These are phyloP conservation scores for Schizopygopsis pylzovi DNA, from an alignment of 2,797 vertebrate species.

Conservation along the genomic window DNA sequence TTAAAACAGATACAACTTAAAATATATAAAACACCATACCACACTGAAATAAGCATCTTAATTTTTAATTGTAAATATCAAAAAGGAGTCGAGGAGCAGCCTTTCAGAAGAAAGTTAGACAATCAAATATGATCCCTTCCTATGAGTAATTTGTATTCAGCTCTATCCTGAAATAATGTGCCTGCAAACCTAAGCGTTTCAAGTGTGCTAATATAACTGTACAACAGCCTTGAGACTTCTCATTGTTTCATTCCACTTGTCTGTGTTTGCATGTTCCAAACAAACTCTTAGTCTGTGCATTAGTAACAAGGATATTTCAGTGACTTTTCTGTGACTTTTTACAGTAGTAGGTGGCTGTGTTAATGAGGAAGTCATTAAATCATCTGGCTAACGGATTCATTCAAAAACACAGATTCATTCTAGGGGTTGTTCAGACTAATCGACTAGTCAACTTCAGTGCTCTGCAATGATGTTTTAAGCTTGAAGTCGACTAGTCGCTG, in stretches of 20 bases:
- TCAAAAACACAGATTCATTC: too few relatives aligned
- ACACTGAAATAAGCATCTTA: background rate
- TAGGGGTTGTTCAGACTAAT: too few relatives aligned
- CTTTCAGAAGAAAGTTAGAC: background rate
- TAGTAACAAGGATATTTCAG: too few relatives aligned
- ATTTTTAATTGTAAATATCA: background rate
- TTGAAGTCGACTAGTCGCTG: too few relatives aligned
- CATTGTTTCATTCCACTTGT: background rate
- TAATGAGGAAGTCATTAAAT: background rate
- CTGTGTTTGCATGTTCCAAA: background rate
- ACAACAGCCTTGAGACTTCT: background rate
- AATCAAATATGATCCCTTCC: background rate
- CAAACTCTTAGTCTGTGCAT: background rate
- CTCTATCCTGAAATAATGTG: background rate
- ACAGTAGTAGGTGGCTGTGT: background rate
- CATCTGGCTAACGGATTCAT: background rate
- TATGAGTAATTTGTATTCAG: background rate
- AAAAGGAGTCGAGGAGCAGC: background rate
- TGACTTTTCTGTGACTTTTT: background rate
- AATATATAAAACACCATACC: background rate
- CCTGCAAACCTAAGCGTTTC: background rate
- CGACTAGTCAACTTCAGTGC: too few relatives aligned
- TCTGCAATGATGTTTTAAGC: too few relatives aligned
- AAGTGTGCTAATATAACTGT: background rate
- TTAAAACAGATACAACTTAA: background rate